Evolutionary conservation across 2,113 vertebrate species (phyloP).

Genomic region (Syngnathus floridae): DNA sequence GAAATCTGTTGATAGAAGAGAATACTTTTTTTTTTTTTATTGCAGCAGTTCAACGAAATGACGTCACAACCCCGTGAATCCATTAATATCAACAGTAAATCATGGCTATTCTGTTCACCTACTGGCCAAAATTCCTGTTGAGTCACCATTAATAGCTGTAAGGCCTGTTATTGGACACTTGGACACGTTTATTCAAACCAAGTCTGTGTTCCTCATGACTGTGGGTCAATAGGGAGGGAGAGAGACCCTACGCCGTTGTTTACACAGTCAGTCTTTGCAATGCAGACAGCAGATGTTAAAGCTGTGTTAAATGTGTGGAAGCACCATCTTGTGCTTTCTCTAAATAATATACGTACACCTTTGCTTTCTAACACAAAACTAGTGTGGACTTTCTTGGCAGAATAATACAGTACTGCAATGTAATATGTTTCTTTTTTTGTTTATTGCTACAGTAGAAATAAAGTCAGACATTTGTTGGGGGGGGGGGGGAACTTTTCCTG

Average conservation of each 20-base stretch:
- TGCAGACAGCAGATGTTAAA: no score
- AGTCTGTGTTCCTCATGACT: slow-evolving; percentile 27
- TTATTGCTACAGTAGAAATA: neutral
- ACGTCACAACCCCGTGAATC: neutral
- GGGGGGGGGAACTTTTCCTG: neutral
- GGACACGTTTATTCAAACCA: slow-evolving; percentile 17
- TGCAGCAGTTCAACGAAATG: neutral
- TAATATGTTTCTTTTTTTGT: neutral
- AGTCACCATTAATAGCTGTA: neutral
- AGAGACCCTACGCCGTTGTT: no score
- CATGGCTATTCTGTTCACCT: neutral
- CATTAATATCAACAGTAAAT: neutral
- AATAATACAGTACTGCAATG: neutral
- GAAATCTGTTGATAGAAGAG: neutral
- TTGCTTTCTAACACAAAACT: neutral
- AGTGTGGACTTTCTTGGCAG: neutral
- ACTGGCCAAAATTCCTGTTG: neutral
- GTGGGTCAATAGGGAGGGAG: neutral
- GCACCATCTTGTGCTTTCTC: no score
- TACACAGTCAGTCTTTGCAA: no score
- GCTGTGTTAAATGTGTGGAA: no score
- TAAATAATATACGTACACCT: neutral
- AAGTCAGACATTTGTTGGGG: neutral
- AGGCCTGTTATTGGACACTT: slow-evolving; percentile 34
- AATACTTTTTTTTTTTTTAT: neutral